Evolutionary conservation across 2,113 vertebrate genomes (phyloP), one percentile per base, ranked within the genome.

Genomic region (Cyphomyrus discorhynchus): DNA sequence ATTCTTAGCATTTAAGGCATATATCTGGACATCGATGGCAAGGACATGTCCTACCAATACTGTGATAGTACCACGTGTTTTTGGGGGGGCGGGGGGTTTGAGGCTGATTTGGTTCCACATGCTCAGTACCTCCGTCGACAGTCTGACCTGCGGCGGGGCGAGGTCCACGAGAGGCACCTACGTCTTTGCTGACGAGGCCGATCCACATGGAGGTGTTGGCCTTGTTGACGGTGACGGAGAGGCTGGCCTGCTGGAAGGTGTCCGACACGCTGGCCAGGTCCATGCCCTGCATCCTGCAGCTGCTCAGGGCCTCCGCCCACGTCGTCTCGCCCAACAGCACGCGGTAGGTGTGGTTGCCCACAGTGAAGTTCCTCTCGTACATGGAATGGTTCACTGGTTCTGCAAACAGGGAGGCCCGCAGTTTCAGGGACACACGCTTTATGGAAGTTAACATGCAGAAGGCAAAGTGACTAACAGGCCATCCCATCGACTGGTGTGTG

Each of bases 231-330:
- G 94, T 93, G 39, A 88, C 62, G 13, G 87, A 47, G 24, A 88
- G 58, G 62, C 87, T 8, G 5, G 87, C 52, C 90, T 99, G 98
- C 91, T 98, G 94, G 89, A 96, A 95, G 45, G 96, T 94, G 66
- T 98, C 95, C 0, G 96, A 93, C 92, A 99, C 96, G 91, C 98
- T 98, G 24, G 96, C 97, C 91, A 99, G 94, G 2, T 95, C 93
- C 97, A 99, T 98, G 27, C 91, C 88, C 0, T 92, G 89, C 2
- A 13, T 91, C 31, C 89, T 92, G 93, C 98, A 99, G 53, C 94
- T 94, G 89, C 90, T 89, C 66, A 95, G 46, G 11, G 87, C 58
- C 42, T 74, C 87, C 0, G 5, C 7, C 87, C 87, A 88, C 2
- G 62, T 74, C 87, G 35, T 46, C n/a, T 47, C 27, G 19, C 56